A percentile compares a stretch with the other conserved stretches of the same genome.
Evolutionary conservation across 2,797 vertebrate species (phyloP).

Genomic region (Sebastes variabilis): DNA sequence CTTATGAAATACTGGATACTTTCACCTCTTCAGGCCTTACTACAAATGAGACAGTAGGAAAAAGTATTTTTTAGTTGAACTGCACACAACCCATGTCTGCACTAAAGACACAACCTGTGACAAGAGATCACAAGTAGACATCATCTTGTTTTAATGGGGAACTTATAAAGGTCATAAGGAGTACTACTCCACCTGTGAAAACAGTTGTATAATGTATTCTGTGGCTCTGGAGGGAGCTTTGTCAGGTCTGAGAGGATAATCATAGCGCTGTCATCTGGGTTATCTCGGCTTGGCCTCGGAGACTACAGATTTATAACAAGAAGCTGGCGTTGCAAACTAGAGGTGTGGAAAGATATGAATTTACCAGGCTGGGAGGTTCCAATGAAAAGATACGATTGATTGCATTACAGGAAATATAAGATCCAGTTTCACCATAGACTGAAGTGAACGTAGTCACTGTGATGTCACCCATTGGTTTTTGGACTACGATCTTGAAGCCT

Average conservation of each 20-base stretch:
- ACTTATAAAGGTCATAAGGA: background rate
- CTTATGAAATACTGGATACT: background rate
- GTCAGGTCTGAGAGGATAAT: background rate
- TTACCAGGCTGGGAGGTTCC: background rate
- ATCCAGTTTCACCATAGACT: background rate
- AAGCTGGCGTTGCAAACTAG: background rate
- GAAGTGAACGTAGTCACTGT: background rate
- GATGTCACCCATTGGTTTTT: background rate
- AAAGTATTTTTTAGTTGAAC: background rate
- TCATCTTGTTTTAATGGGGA: background rate
- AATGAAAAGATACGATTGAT: background rate
- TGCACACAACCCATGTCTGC: background rate
- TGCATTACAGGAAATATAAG: background rate
- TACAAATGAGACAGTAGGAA: background rate
- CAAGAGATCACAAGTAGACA: background rate
- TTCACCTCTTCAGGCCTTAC: background rate
- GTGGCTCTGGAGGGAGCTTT: background rate
- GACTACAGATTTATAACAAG: background rate
- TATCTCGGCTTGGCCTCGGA: background rate
- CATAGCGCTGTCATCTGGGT: background rate
- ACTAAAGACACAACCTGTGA: background rate
- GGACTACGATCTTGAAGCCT: too few species aligned
- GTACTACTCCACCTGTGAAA: background rate
- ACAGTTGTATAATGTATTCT: background rate
- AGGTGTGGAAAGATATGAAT: background rate